Evolutionary conservation across 2,888 invertebrate genomes (phyloP).

Genomic region (Drepanosiphum platanoidis): DNA sequence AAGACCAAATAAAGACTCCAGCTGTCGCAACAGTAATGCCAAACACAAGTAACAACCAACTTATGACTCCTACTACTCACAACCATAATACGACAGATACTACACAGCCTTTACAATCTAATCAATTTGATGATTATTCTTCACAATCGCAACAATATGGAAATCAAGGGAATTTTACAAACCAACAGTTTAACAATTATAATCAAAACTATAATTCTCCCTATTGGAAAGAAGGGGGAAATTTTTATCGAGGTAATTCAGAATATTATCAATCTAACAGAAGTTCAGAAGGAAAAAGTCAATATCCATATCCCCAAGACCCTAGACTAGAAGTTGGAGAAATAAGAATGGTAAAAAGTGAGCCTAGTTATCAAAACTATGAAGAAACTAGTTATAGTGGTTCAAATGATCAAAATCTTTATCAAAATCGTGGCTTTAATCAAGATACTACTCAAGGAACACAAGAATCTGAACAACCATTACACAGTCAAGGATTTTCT

Average conservation of each 20-base stretch:
- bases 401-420: constrained; percentile 51
- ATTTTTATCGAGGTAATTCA: constrained; percentile 42
- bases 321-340: constrained; percentile 57
- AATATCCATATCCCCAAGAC: constrained; percentile 55
- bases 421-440: constrained; percentile 46
- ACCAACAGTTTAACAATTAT: constrained; percentile 43
- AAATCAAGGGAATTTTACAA: constrained; percentile 35
- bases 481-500: constrained; percentile 50
- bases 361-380: constrained; percentile 53
- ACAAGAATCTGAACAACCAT: constrained; percentile 37
- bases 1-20: constrained; percentile 63
- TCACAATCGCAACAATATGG: constrained; percentile 48
- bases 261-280: constrained; percentile 49
- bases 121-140: constrained; percentile 55
- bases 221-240: constrained; percentile 50
- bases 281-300: constrained; percentile 40
- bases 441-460: constrained; percentile 39
- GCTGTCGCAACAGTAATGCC: constrained; percentile 64
- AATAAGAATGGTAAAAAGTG: constrained; percentile 56
- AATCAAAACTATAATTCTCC: constrained; percentile 53
- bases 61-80: constrained; percentile 37
- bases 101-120: constrained; percentile 36
- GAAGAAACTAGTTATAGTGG: constrained; percentile 51
- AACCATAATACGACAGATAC: constrained; percentile 42
- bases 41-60: constrained; percentile 63